Conservation (phyloP, 2,113 vertebrate species). For the Engystomops pustulosus region DNA sequence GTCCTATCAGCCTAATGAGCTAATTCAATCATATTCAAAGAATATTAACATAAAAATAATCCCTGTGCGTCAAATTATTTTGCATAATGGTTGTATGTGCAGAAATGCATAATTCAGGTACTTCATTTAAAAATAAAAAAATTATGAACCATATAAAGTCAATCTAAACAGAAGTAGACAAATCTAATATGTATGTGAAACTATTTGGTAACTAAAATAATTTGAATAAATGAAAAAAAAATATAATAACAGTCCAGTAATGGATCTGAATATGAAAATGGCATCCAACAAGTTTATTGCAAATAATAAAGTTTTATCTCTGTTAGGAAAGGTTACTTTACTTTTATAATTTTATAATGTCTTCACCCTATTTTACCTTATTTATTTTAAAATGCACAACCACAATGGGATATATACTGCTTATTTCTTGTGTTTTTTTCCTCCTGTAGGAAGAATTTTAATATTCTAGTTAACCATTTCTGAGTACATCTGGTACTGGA, state of each 20-base stretch:
- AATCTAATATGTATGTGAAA: background rate
- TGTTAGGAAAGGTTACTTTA: no score
- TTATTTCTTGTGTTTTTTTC: background rate
- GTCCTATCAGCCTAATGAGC: conserved; percentile 30
- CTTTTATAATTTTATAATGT: no score
- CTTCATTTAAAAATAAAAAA: conserved; percentile 4
- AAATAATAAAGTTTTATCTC: no score
- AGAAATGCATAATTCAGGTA: conserved; percentile 30
- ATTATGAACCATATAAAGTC: background rate
- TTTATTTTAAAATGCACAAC: no score
- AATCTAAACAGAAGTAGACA: background rate
- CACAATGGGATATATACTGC: no score
- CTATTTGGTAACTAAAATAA: background rate
- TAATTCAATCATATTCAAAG: background rate
- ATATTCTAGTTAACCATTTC: background rate
- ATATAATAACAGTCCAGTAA: background rate
- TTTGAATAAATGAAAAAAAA: no score
- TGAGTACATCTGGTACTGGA: background rate
- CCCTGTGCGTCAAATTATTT: background rate
- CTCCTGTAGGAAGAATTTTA: background rate
- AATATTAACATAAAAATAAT: conserved; percentile 29
- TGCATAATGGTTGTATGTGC: conserved; percentile 7
- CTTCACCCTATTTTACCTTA: no score
- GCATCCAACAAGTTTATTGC: no score
- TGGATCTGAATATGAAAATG: background rate